Evolutionary conservation across 2,797 vertebrate genomes (phyloP).

Genomic region (Lemur catta): DNA sequence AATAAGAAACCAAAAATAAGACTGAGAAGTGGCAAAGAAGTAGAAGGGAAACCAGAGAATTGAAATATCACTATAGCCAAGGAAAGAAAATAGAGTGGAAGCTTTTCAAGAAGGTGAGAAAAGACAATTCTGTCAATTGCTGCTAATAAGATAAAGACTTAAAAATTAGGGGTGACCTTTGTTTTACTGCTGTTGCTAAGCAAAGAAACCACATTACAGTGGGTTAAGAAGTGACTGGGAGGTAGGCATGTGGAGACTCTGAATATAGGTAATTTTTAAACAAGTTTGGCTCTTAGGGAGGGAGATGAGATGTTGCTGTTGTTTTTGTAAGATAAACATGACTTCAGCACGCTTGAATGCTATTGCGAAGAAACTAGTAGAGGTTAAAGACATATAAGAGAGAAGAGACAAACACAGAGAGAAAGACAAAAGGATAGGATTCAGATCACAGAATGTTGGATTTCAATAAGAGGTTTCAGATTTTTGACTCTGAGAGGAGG

Average conservation of each 20-base stretch:
- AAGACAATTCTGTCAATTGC: background rate
- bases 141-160: background rate
- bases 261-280: background rate
- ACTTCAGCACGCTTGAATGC: background rate
- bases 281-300: background rate
- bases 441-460: background rate
- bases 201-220: background rate
- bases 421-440: background rate
- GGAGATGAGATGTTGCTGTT: background rate
- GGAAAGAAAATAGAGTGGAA: background rate
- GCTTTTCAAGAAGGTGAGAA: background rate
- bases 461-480: background rate
- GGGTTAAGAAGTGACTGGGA: background rate
- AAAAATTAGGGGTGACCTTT: background rate
- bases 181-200: background rate
- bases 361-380: background rate
- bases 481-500: background rate
- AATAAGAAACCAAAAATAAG: background rate
- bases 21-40: background rate
- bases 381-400: background rate
- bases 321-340: background rate
- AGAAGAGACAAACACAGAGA: background rate
- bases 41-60: background rate
- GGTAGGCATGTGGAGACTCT: background rate
- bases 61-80: background rate